These are phyloP conservation scores for Trichogramma dendrolimi DNA, from an alignment of 2,888 invertebrate species.

Conservation along the genomic window DNA sequence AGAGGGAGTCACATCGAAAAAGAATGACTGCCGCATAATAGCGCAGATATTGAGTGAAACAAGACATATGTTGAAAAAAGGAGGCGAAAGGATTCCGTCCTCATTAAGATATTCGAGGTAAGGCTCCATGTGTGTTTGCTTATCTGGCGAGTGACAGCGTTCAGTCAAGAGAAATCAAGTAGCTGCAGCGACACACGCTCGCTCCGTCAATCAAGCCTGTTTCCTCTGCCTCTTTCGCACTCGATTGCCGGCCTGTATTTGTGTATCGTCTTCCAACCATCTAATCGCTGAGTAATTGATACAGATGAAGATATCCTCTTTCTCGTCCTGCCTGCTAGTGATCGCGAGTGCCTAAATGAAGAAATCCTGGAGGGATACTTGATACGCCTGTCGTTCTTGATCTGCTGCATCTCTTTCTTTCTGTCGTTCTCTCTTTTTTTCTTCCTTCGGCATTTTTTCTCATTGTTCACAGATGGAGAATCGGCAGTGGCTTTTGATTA, in stretches of 20 bases:
- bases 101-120: conserved; percentile 50
- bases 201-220: conserved; percentile 33
- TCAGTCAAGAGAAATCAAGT: conserved; percentile 49
- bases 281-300: conserved; percentile 53
- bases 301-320: conserved; percentile 48
- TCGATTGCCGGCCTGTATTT: neutral
- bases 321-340: conserved; percentile 5
- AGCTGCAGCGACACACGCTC: neutral
- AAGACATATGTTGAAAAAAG: neutral
- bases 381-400: conserved; percentile 3
- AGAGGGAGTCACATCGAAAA: too few relatives aligned
- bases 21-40: too few relatives aligned
- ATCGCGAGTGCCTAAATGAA: neutral
- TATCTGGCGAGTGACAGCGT: conserved; percentile 50
- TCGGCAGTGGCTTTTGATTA: too few relatives aligned
- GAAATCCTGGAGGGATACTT: conserved; percentile 2
- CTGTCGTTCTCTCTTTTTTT: neutral
- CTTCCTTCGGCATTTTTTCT: neutral
- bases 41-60: too few relatives aligned
- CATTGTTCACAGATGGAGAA: neutral
- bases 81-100: conserved; percentile 19
- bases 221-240: conserved; percentile 29
- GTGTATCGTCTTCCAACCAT: conserved; percentile 43
- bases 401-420: neutral
- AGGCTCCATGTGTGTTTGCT: conserved; percentile 35